A percentile compares a stretch with the other conserved stretches of the same genome.
Conservation (phyloP, 1,140 invertebrate genomes). For the Nautilus pompilius region DNA sequence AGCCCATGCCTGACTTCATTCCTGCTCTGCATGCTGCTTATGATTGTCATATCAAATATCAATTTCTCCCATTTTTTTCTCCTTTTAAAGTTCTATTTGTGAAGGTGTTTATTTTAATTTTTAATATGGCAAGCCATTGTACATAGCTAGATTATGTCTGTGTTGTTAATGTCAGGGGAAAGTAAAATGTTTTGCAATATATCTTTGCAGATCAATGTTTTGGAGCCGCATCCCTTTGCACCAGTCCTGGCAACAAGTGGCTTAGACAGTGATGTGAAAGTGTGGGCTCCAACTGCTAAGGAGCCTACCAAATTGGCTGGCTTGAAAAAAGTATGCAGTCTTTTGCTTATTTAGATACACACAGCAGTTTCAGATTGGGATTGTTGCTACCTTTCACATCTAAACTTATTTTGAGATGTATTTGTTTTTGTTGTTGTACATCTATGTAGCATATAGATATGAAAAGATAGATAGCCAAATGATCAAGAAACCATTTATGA, state of each 20-base stretch:
- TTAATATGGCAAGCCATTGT: too few relatives aligned
- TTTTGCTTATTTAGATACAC: background rate
- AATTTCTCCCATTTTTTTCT: too few relatives aligned
- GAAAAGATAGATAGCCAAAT: background rate
- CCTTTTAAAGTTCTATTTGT: too few relatives aligned
- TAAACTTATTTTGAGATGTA: background rate
- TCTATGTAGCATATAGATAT: background rate
- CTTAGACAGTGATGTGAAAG: constrained; percentile 86
- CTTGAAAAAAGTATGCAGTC: constrained; percentile 57
- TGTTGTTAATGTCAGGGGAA: too few relatives aligned
- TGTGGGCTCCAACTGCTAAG: constrained; percentile 79
- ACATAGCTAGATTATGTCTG: too few relatives aligned
- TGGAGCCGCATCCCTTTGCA: constrained; percentile 84
- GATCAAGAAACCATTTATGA: background rate
- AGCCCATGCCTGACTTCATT: too few relatives aligned
- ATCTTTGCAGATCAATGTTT: constrained; percentile 73
- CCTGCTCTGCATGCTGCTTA: too few relatives aligned
- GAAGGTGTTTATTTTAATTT: too few relatives aligned
- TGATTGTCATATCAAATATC: too few relatives aligned
- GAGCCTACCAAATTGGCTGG: constrained; percentile 58
- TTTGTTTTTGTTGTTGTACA: background rate
- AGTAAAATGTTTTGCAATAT: too few relatives aligned
- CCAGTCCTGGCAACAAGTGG: constrained; percentile 89
- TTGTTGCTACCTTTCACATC: background rate
- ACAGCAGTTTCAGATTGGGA: background rate